Base-by-base conservation (phyloP, 1,140 invertebrate genomes). In the Littorina saxatilis region DNA sequence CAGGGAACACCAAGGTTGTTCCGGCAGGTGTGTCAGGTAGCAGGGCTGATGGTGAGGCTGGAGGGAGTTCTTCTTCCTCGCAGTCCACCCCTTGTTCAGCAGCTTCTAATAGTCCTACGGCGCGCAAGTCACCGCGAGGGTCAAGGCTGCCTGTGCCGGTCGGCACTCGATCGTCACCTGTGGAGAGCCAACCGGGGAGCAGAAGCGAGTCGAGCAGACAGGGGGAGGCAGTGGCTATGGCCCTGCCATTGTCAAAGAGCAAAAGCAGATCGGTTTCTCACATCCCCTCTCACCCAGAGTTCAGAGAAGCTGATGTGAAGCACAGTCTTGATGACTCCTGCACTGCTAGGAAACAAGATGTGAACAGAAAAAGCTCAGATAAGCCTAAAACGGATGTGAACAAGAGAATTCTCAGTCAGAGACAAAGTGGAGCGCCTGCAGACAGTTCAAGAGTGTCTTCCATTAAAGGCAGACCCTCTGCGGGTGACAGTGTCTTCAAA, bases 141-240 rank as follows among this genome's bases (percentile, higher is more conserved):
- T 73, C 70, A 3, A 47, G 40, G 39, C 70, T 73, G 70, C 70
- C 70, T 13, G 70, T 73, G 4, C 40, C 40, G 47, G 23, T 29
- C 15, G 43, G 43, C 23, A 9, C 23, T 1, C 1, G 13, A 23
- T 39, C 66, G 2, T 68, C 35, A 15, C 0, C 66, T 2, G 4
- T 7, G 9, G 66, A 68, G 13, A 68, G 5, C 7, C 5, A 23
- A 68, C 43, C 17, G 43, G 43, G 17, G 43, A 47, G n/a, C n/a
- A 63, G 20, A 68, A 20, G 5, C 9, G 13, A 68, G 2, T 15
- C 4, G 35, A 20, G 5, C 17, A 39, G 35, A 68, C 17, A 32
- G 13, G 35, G 15, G 66, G 39, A 17, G 5, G 5, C 35, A 68
- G 15, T 23, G 66, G 7, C 58, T 27, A 7, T 23, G 7, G 58